Percentiles rank a stretch among this genome's conserved stretches.
Conservation (phyloP, 2,113 vertebrate species). For the Anolis sagrei region DNA sequence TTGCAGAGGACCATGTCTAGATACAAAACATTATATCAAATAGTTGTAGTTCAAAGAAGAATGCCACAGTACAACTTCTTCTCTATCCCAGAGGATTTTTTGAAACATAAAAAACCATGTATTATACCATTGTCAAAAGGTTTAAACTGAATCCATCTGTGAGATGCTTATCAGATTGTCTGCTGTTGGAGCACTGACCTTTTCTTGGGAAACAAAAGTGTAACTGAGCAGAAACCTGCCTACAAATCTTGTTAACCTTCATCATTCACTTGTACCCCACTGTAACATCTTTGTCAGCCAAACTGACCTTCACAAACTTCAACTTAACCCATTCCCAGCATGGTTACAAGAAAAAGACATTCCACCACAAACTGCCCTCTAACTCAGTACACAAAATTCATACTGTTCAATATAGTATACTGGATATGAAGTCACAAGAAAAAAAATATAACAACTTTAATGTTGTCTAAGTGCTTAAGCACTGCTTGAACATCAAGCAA, state of each 20-base stretch:
- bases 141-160: slow-evolving; percentile 14
- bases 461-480: too few species aligned
- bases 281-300: slow-evolving; percentile 37
- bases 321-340: not conserved
- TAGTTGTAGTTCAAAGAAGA: slow-evolving; percentile 18
- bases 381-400: not conserved
- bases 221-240: slow-evolving; percentile 23
- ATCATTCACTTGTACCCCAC: slow-evolving; percentile 11
- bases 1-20: not conserved
- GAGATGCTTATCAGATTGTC: not conserved
- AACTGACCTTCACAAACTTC: not conserved
- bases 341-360: not conserved
- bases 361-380: not conserved
- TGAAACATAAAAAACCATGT: slow-evolving; percentile 14
- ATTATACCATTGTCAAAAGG: not conserved
- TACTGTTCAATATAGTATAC: too few species aligned
- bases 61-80: not conserved
- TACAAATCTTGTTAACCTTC: slow-evolving; percentile 28
- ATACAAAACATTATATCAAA: not conserved
- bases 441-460: not conserved
- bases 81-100: not conserved
- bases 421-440: not conserved
- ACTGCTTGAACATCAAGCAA: too few species aligned
- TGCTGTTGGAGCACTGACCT: slow-evolving; percentile 38
- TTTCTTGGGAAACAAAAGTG: slow-evolving; percentile 25